Percentiles rank a stretch among this genome's conserved stretches.
These are phyloP conservation scores for Pseudomyrmex sp. DNA, from an alignment of 1,140 invertebrate species.

Conservation along the genomic window DNA sequence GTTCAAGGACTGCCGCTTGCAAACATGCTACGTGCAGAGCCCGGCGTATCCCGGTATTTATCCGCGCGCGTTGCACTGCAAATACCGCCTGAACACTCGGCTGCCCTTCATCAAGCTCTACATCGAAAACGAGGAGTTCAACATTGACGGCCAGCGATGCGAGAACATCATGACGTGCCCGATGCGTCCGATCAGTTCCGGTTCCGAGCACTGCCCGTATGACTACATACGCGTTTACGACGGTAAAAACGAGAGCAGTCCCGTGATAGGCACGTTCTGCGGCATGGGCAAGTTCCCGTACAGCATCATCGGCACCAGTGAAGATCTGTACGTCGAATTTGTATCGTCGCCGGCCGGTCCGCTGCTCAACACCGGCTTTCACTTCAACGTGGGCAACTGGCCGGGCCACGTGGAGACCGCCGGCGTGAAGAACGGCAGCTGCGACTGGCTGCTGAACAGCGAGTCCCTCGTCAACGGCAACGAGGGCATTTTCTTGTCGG, in stretches of 20 bases:
- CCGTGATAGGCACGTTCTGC: conserved; percentile 96
- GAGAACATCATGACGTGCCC: conserved; percentile 98
- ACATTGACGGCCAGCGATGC: conserved; percentile 96
- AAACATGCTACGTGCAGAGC: conserved; percentile 96
- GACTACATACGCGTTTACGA: conserved; percentile 97
- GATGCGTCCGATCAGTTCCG: conserved; percentile 94
- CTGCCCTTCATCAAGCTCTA: conserved; percentile 96
- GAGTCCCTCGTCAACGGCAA: conserved; percentile 91
- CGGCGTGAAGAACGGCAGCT: conserved; percentile 93
- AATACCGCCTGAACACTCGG: conserved; percentile 94
- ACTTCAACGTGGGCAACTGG: conserved; percentile 97
- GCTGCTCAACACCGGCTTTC: conserved; percentile 95
- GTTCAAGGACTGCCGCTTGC: conserved; percentile 93
- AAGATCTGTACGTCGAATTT: conserved; percentile 96
- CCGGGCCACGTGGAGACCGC: conserved; percentile 95
- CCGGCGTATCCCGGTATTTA: conserved; percentile 97
- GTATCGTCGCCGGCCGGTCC: conserved; percentile 95
- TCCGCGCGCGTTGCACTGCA: conserved; percentile 94
- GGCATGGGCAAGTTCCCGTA: conserved; percentile 97
- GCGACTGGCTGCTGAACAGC: conserved; percentile 94
- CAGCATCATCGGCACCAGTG: conserved; percentile 96
- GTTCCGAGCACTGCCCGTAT: conserved; percentile 94
- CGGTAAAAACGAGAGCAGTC: conserved; percentile 93
- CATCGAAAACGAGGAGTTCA: conserved; percentile 97
- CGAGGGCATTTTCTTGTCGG: conserved; percentile 95